These are phyloP conservation scores for Caenorhabditis remanei DNA, from an alignment of 1,140 invertebrate species.

Conservation along the genomic window DNA sequence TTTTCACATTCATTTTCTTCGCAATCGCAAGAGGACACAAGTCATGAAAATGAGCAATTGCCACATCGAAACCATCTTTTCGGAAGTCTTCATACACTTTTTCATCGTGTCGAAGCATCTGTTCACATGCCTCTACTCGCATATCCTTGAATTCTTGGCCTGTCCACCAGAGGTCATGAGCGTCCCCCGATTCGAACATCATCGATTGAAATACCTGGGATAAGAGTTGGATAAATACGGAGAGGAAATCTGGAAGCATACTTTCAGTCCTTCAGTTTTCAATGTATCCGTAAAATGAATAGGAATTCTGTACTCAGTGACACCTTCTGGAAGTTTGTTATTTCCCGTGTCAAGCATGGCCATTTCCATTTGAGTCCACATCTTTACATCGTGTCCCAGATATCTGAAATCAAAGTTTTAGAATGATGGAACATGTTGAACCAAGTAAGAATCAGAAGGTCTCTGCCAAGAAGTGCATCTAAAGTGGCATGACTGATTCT, in stretches of 20 bases:
- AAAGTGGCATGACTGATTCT: no score
- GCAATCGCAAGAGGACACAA: conserved; percentile 75
- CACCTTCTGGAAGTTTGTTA: conserved; percentile 69
- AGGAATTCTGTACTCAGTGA: conserved; percentile 71
- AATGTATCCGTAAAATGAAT: conserved; percentile 76
- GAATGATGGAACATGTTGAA: no score
- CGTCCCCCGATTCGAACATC: conserved; percentile 75
- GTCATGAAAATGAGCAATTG: conserved; percentile 77
- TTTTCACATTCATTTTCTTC: conserved; percentile 67
- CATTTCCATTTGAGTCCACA: conserved; percentile 78
- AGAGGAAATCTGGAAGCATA: conserved; percentile 62
- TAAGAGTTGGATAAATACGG: background rate
- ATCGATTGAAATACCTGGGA: conserved; percentile 76
- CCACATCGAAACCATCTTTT: conserved; percentile 73
- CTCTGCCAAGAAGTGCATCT: no score
- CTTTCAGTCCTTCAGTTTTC: conserved; percentile 76
- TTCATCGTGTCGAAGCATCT: conserved; percentile 70
- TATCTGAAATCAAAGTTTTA: conserved; percentile 27
- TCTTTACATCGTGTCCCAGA: conserved; percentile 74
- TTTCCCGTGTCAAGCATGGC: conserved; percentile 76
- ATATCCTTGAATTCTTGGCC: conserved; percentile 77
- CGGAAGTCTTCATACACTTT: conserved; percentile 59
- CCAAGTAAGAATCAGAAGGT: no score
- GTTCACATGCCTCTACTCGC: conserved; percentile 76
- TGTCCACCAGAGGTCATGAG: conserved; percentile 77